A percentile compares a stretch with the other conserved stretches of the same genome.
These are phyloP conservation scores for Cavia aperea DNA, from an alignment of 2,113 vertebrate genomes.

Conservation along the genomic window DNA sequence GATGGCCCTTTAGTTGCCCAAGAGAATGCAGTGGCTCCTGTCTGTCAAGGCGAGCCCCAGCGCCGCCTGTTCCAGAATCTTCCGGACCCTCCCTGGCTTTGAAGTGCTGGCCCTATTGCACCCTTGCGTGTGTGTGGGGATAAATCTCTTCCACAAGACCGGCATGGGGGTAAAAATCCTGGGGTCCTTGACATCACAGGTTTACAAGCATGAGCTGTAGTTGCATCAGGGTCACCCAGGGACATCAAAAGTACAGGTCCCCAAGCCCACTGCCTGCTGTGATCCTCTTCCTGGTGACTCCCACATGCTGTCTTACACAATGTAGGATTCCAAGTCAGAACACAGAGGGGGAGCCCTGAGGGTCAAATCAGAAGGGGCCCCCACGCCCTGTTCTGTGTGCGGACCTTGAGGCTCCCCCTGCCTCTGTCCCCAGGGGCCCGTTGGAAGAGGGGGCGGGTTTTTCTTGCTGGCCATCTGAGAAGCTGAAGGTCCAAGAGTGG, in stretches of 20 bases:
- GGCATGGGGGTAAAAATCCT: neutral
- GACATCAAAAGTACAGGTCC: neutral
- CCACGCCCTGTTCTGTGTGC: neutral
- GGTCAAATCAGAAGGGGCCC: neutral
- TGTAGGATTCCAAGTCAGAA: neutral
- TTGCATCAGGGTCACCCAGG: neutral
- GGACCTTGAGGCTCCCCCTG: neutral
- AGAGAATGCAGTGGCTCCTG: too few species aligned
- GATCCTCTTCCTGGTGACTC: neutral
- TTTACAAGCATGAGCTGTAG: neutral
- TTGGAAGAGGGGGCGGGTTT: neutral
- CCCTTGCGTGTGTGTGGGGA: fast-evolving
- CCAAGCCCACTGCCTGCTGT: neutral
- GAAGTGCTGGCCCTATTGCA: neutral
- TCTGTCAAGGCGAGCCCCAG: neutral
- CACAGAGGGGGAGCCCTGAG: neutral
- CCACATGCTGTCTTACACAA: neutral
- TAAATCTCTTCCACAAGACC: neutral
- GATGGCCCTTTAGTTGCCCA: neutral
- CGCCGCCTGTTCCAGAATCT: neutral
- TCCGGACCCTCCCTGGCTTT: neutral
- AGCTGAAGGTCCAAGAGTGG: neutral
- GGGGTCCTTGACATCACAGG: neutral
- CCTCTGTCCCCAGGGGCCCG: neutral
- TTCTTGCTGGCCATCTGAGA: neutral